Base-by-base conservation (phyloP, 2,888 invertebrate species). In the Sminthurinus aureus region DNA sequence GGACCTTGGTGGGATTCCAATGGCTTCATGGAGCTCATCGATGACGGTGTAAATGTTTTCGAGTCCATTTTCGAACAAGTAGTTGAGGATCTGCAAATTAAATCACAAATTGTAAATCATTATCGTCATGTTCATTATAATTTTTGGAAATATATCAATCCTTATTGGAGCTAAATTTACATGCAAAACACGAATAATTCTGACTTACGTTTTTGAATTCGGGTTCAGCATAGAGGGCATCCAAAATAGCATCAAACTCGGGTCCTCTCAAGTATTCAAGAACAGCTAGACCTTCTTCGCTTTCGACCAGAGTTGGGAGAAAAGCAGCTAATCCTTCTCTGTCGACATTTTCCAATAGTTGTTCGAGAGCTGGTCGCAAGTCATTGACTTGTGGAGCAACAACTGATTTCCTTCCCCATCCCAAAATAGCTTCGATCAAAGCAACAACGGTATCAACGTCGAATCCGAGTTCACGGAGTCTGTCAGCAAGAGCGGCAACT, bases 1-100 rank as follows among this genome's bases (percentile, higher is more conserved):
- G 20, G 58, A n/a, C 0, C 78, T 18, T 52, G 78, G 78, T 22
- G 78, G 78, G 22, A 78, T 78, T 58, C 52, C 51, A 18, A 78
- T 51, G 20, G 52, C 18, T 20, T 78, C 78, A 3, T n/a, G 20
- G 20, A 78, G 20, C 0, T 6, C n/a, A 11, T 38, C 20, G 22
- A 78, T 52, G n/a, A 22, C 58, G 2, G 52, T 58, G 22, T 64
- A 64, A 20, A 52, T 64, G 3, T 20, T 52, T n/a, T 78, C 52
- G 4, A 78, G 64, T 52, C 78, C 78, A 58, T 78, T 78, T 64
- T 0, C 15, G 3, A 8, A 58, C 58, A 78, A 38, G 58, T 78
- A 78, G 20, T 18, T n/a, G 15, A 78, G 78, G 52, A 78, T 20
- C 78, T 78, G 20, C 11, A 52, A 8, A 11, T 38, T 52, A 13